Evolutionary conservation across 1,140 invertebrate genomes (phyloP), one percentile per base, ranked within the genome.

Genomic region (Lordiphosa mommai): DNA sequence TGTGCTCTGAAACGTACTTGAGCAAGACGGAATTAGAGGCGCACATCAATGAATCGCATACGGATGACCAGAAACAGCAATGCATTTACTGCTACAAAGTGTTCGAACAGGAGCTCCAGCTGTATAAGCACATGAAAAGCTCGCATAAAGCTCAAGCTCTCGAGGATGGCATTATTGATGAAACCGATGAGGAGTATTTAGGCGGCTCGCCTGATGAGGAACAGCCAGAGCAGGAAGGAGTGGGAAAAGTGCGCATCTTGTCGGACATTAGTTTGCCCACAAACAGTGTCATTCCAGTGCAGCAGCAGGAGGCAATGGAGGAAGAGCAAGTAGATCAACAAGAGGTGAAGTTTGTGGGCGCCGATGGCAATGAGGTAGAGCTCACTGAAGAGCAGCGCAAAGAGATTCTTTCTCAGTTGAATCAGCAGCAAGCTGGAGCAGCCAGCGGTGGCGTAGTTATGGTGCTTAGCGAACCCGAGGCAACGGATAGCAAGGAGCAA

Each of bases 1-100:
- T 92, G 14, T 96, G 95, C 72, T 91, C 91, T 10, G 95, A 94
- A 79, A 91, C 95, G 7, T 95, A 93, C 20, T 80, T 95, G 6
- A 85, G 91, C 91, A 67, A 91, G 91, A 72, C 90, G 88, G 55
- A 92, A 87, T 52, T 91, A 90, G 23, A 92, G 92, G 71, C 91
- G 88, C 86, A 91, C 90, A 67, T 89, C 55, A 69, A 74, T 48
- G 60, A 89, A 44, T 60, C 61, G 7, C 88, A 89, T 74, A 86
- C 87, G 6, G 90, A 91, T 55, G 68, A 85, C 17, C 89, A 89
- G 55, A 89, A 90, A 48, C 92, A 90, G 51, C 89, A 93, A 73
- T 95, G 94, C 82, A 91, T 92, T 55, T 94, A 93, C 72, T 95
- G 94, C 82, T 89, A 91, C 33, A 93, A 93, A 84, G 89, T 91